Evolutionary conservation across 2,888 invertebrate species (phyloP), one percentile per base, ranked within the genome.

Genomic region (Pandemis heparana): DNA sequence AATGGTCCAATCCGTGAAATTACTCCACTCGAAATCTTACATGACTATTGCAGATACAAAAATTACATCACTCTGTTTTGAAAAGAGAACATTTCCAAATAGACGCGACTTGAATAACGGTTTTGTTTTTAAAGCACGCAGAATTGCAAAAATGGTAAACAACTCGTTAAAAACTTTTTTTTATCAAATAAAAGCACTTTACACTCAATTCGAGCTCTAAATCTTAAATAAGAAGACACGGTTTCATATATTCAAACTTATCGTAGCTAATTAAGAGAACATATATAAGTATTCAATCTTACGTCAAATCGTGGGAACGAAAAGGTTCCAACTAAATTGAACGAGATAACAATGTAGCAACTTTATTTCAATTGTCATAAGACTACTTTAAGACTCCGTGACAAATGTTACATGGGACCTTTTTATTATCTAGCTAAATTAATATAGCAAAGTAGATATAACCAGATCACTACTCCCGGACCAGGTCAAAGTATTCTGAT

Each of bases 381-480:
- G 18, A 53, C 16, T 53, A 18, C 1, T 10, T 9, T 53, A 9
- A 16, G 14, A 9, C 18, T 53, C 16, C 16, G 7, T 18, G 8
- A 18, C 18, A 0, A 53, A 7, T 18, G 51, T 48, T 1, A 48
- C n/a, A 18, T 53, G 0, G 18, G 9, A 16, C 16, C 16, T 53
- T 53, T 14, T 16, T 53, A 53, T 16, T 43, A 8, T 14, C 2
- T 16, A 53, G 7, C 1, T 16, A n/a, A 41, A 10, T 23, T 41
- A 63, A 39, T 38, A 18, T 9, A 39, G 18, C 53, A 12, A 43
- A 66, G 60, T 73, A 73, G 73, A 69, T 69, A 59, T 64, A 64
- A 69, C 73, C 59, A 69, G 73, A 69, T 69, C 73, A 48, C 16
- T 68, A 59, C 69, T 46, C 73, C 69, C 68, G 68, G 68, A 69